Percentiles rank a stretch among this genome's conserved stretches.
These are phyloP conservation scores for Nasonia vitripennis DNA, from an alignment of 1,140 invertebrate species.

Conservation along the genomic window DNA sequence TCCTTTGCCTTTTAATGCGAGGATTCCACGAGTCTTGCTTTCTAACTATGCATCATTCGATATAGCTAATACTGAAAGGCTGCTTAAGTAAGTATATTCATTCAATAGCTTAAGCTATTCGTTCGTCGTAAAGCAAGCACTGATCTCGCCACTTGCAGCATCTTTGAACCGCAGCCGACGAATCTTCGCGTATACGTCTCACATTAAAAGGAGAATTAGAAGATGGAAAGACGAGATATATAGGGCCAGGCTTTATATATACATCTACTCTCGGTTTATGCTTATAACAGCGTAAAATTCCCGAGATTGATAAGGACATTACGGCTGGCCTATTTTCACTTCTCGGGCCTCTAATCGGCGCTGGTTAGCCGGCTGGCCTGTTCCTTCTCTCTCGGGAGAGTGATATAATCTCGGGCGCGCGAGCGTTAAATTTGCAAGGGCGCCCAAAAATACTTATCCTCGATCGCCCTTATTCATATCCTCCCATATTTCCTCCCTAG, in stretches of 20 bases:
- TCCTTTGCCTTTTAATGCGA: neutral
- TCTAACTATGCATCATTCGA: too few species aligned
- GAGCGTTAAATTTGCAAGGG: constrained; percentile 22
- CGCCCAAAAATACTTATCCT: neutral
- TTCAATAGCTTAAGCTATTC: too few species aligned
- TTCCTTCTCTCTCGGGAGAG: neutral
- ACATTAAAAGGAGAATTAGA: neutral
- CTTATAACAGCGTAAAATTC: constrained; percentile 30
- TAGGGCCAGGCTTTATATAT: neutral
- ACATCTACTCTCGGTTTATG: neutral
- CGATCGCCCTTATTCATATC: neutral
- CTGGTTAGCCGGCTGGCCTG: neutral
- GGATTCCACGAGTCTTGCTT: too few species aligned
- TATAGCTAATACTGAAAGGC: too few species aligned
- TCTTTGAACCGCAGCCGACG: too few species aligned
- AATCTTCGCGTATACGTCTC: neutral
- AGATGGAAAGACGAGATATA: neutral
- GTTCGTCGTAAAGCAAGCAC: too few species aligned
- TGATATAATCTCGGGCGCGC: constrained; percentile 30
- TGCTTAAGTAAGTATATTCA: too few species aligned
- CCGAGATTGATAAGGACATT: constrained; percentile 47
- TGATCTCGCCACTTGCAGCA: too few species aligned
- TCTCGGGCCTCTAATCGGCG: neutral
- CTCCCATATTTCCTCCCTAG: neutral
- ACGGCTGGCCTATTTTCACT: constrained; percentile 43